phyloP scores from a whole-genome alignment of 2,888 invertebrate genomes.

The Theretra japonica region DNA sequence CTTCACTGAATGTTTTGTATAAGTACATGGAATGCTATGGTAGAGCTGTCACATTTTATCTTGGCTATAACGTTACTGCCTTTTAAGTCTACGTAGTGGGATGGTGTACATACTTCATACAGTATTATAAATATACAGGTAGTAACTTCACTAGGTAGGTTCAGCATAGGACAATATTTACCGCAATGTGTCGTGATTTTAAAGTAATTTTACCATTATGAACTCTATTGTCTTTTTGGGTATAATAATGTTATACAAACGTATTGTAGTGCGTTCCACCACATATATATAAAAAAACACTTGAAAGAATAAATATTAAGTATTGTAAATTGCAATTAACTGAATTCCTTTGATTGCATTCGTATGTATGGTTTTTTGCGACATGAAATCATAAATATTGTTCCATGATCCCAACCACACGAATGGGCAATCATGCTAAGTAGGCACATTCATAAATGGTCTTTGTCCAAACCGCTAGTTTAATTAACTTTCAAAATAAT shows the following conservation, averaged over 20 bases:
- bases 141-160: too few relatives aligned
- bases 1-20: neutral
- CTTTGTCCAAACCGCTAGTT: neutral
- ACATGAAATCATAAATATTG: neutral
- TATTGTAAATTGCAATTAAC: too few relatives aligned
- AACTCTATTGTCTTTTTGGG: too few relatives aligned
- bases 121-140: too few relatives aligned
- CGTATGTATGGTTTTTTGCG: neutral
- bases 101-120: neutral
- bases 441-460: slow-evolving; percentile 6
- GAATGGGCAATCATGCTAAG: neutral
- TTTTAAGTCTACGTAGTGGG: neutral
- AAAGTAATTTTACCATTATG: neutral
- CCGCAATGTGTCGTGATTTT: neutral
- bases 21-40: neutral
- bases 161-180: neutral
- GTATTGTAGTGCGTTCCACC: too few relatives aligned
- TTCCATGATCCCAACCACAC: neutral
- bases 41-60: neutral
- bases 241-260: too few relatives aligned
- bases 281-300: too few relatives aligned
- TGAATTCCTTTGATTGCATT: neutral
- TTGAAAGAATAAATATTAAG: too few relatives aligned
- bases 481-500: slow-evolving; percentile 14
- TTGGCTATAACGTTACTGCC: neutral